These are phyloP conservation scores for Lordiphosa andalusiaca DNA, from an alignment of 2,888 invertebrate genomes.

Conservation along the genomic window DNA sequence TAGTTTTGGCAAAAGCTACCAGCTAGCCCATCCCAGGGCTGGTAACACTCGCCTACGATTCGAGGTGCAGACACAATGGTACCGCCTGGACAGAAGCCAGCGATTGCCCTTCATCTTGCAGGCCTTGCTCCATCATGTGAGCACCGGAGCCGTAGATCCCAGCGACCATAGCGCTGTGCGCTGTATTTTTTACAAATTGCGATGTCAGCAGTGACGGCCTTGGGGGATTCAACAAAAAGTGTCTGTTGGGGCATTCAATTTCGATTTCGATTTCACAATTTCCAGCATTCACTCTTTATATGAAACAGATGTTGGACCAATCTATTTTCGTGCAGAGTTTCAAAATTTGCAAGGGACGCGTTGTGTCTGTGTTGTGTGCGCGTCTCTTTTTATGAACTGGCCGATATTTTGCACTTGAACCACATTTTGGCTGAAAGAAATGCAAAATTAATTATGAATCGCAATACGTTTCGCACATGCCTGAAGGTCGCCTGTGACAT, in stretches of 20 bases:
- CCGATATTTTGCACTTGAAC: conserved; percentile 50
- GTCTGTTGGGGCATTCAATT: conserved; percentile 17
- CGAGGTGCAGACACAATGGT: conserved; percentile 32
- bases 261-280: conserved; percentile 30
- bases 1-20: conserved; percentile 13
- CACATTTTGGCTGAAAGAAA: conserved; percentile 36
- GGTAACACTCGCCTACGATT: background rate
- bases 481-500: conserved; percentile 56
- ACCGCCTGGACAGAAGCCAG: conserved; percentile 26
- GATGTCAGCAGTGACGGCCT: conserved; percentile 19
- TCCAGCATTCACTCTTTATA: conserved; percentile 43
- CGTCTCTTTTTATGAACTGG: conserved; percentile 6
- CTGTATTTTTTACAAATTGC: conserved; percentile 36
- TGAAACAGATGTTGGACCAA: conserved; percentile 63
- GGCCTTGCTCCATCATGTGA: conserved; percentile 54
- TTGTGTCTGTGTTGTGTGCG: conserved; percentile 16
- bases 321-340: conserved; percentile 57
- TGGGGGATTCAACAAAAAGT: conserved; percentile 6
- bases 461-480: conserved; percentile 35
- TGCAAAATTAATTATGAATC: conserved; percentile 52
- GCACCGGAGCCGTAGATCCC: conserved; percentile 52
- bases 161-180: conserved; percentile 55
- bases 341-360: conserved; percentile 29
- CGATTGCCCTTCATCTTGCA: conserved; percentile 60
- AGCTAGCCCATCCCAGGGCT: background rate